Evolutionary conservation across 1,140 invertebrate genomes (phyloP), one percentile per base, ranked within the genome.

Genomic region (Matsumurasca onukii): DNA sequence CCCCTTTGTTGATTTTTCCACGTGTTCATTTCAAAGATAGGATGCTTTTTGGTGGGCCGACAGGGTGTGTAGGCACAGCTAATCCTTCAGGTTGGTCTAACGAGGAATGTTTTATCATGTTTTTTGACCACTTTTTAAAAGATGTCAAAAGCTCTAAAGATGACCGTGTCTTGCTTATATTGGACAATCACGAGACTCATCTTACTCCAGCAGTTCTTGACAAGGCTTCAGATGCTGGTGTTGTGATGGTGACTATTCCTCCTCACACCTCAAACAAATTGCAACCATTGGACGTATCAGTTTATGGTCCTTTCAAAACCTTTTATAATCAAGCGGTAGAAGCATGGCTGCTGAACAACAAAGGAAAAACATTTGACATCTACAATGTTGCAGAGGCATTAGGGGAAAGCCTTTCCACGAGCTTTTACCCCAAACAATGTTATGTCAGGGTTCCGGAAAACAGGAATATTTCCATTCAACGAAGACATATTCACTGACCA

Each of bases 1-100:
- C 80, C 12, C 78, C 78, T 22, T 64, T 80, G 31, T 75, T 80
- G 51, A 71, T 80, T 45, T 82, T 80, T n/a, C 65, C 75, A 77
- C 52, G 79, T 9, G 72, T 74, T 27, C 73, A 77, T 67, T 75
- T 74, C 31, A 72, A 73, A n/a, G 69, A 75, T 15, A 70, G 69
- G 71, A 68, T 80, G 65, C 24, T 74, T 5, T 71, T 69, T 51
- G 74, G 74, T 34, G 66, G 45, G 29, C 71, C 72, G 22, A 3
- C 55, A 13, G 72, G 68, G 34, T 39, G 13, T 15, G 65, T 71
- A 25, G 52, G 67, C 0, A 17, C n/a, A n/a, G 67, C 49, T 17
- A 69, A 66, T 51, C 13, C 29, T 52, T 68, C 65, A 45, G 72
- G 70, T 17, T 75, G 66, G 55, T 59, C 59, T 3, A 72, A 70